Conservation (phyloP, 2,113 vertebrate genomes). For the Nothocercus julius region DNA sequence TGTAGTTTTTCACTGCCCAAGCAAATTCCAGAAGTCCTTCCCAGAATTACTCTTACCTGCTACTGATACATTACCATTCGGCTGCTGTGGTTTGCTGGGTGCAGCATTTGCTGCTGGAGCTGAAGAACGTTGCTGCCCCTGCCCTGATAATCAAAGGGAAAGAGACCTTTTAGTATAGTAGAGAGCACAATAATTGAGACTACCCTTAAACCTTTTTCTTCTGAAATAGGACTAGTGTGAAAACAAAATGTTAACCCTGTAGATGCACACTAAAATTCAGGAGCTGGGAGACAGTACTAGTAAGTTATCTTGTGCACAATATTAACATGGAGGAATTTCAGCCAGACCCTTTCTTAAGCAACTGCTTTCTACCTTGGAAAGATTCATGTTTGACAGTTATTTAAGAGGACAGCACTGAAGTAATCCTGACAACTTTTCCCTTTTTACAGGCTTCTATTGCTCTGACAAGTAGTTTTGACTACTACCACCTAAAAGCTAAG, state of each 20-base stretch:
- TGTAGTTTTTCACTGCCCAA: background rate
- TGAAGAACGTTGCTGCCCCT: constrained; percentile 59
- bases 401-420: constrained; percentile 55
- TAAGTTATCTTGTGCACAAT: background rate
- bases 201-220: background rate
- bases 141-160: constrained; percentile 63
- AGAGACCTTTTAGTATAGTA: background rate
- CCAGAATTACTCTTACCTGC: constrained; percentile 62
- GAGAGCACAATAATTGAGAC: constrained; percentile 26
- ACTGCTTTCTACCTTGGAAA: constrained; percentile 29
- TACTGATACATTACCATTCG: constrained; percentile 58
- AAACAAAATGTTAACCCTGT: background rate
- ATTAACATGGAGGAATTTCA: constrained; percentile 7
- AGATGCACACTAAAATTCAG: background rate
- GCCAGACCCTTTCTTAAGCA: constrained; percentile 47
- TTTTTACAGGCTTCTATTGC: constrained; percentile 27
- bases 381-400: constrained; percentile 47
- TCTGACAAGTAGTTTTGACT: constrained; percentile 48
- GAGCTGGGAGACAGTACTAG: background rate
- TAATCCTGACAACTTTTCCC: constrained; percentile 51
- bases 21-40: background rate
- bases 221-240: background rate
- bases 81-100: constrained; percentile 66
- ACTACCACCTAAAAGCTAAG: background rate
- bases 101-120: constrained; percentile 44